A percentile compares a stretch with the other conserved stretches of the same genome.
phyloP scores from a whole-genome alignment of 2,113 vertebrate genomes.

The Rana temporaria region DNA sequence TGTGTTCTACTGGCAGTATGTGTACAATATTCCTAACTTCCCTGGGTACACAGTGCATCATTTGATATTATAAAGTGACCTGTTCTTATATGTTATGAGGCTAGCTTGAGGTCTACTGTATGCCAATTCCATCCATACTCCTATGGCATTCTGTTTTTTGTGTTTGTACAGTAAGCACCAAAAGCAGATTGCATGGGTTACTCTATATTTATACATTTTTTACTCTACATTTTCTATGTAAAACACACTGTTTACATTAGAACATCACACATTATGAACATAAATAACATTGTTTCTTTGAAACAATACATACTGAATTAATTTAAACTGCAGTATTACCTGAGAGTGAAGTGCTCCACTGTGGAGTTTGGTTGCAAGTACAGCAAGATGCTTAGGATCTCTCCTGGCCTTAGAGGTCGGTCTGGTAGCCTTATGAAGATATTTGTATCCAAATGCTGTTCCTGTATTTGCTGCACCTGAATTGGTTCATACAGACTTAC shows the following conservation, averaged over 20 bases:
- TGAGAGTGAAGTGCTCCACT: slow-evolving; percentile 93
- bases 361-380: slow-evolving; percentile 91
- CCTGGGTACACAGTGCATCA: too few relatives aligned
- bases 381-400: slow-evolving; percentile 88
- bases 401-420: slow-evolving; percentile 87
- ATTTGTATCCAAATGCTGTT: slow-evolving; percentile 89
- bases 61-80: too few relatives aligned
- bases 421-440: slow-evolving; percentile 91
- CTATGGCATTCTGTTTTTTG: too few relatives aligned
- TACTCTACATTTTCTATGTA: too few relatives aligned
- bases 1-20: too few relatives aligned
- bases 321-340: slow-evolving; percentile 68
- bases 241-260: background rate
- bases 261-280: background rate
- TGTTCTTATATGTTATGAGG: too few relatives aligned
- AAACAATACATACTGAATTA: background rate
- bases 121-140: too few relatives aligned
- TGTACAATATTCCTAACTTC: too few relatives aligned
- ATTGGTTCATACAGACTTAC: slow-evolving; percentile 89
- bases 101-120: too few relatives aligned
- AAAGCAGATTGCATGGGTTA: too few relatives aligned
- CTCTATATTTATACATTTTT: too few relatives aligned
- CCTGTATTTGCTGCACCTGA: slow-evolving; percentile 80
- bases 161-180: too few relatives aligned
- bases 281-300: background rate